Conservation (phyloP, 2,888 invertebrate genomes). For the Cheilosia pagana region DNA sequence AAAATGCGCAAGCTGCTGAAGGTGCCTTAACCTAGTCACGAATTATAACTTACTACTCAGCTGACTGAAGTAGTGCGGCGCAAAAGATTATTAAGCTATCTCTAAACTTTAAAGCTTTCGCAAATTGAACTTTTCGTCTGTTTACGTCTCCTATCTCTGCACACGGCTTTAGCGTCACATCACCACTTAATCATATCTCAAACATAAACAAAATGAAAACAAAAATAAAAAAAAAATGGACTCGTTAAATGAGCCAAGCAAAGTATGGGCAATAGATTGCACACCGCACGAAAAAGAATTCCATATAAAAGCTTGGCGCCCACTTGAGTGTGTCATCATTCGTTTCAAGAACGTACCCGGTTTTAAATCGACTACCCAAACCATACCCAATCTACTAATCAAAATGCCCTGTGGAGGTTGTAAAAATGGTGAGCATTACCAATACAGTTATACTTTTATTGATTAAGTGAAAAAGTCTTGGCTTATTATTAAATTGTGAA, state of each 20-base stretch:
- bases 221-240: slow-evolving; percentile 1
- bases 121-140: slow-evolving; percentile 5
- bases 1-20: too few species aligned
- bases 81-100: too few species aligned
- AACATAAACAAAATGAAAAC: slow-evolving; percentile 15
- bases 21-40: background rate
- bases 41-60: too few species aligned
- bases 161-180: slow-evolving; percentile 51
- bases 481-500: background rate
- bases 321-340: slow-evolving; percentile 65
- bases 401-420: slow-evolving; percentile 68
- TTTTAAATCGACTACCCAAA: slow-evolving; percentile 3
- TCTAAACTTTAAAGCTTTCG: slow-evolving; percentile 5
- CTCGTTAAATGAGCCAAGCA: slow-evolving; percentile 20
- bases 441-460: background rate
- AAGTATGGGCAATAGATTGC: slow-evolving; percentile 41
- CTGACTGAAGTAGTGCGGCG: too few species aligned
- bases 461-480: background rate
- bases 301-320: slow-evolving; percentile 54
- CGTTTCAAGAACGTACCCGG: slow-evolving; percentile 39
- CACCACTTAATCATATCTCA: slow-evolving; percentile 50
- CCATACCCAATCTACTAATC: slow-evolving; percentile 28
- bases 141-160: slow-evolving; percentile 29
- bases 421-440: slow-evolving; percentile 53
- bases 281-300: slow-evolving; percentile 59